These are phyloP conservation scores for Homarus gammarus DNA, from an alignment of 2,888 invertebrate genomes.

Conservation along the genomic window DNA sequence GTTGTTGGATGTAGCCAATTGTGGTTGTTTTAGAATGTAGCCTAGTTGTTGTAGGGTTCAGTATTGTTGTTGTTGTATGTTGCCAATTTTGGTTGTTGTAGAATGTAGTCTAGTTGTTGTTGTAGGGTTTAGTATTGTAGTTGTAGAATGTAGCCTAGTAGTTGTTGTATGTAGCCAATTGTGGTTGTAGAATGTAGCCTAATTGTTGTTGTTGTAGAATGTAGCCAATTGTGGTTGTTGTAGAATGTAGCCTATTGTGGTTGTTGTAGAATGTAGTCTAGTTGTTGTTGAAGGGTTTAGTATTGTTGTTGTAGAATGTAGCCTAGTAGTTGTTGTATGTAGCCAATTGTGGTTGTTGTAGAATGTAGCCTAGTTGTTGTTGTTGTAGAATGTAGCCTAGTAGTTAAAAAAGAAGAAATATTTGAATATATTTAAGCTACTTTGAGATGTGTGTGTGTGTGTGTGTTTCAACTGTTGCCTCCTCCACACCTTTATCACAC, in stretches of 20 bases:
- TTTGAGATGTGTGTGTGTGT: no score
- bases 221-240: not conserved
- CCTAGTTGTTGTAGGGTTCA: no score
- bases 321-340: not conserved
- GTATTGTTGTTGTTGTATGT: no score
- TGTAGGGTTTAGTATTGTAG: not conserved
- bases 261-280: not conserved
- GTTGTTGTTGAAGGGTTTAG: not conserved
- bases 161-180: not conserved
- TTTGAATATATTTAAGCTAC: no score
- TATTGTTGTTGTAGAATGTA: not conserved
- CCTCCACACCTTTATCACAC: no score
- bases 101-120: not conserved
- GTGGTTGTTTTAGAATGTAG: not conserved
- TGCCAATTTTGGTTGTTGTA: not conserved
- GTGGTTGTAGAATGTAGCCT: not conserved
- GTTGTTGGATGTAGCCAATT: not conserved
- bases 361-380: no score
- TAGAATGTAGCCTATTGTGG: not conserved
- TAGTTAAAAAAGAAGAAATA: no score
- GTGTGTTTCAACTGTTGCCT: no score
- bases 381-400: not conserved
- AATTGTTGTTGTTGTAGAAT: no score
- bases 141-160: not conserved
- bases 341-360: not conserved